Base-by-base conservation (phyloP, 2,113 vertebrate genomes). In the Psephotus haematonotus region DNA sequence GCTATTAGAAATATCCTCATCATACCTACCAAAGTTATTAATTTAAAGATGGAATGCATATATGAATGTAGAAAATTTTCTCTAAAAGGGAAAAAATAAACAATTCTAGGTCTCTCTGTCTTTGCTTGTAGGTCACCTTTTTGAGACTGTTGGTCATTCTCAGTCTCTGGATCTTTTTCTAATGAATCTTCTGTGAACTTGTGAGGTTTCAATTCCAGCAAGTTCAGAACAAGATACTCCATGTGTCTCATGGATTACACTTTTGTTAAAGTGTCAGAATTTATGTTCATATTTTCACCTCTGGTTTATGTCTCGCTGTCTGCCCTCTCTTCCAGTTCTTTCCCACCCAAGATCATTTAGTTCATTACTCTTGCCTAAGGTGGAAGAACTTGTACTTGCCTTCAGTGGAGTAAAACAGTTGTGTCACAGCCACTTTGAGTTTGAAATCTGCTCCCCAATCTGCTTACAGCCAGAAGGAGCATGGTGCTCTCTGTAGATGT, bases 401-500 rank as follows among this genome's bases (percentile, higher is more conserved):
- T 81, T 86, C 68, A 67, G 41, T 75, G 64, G 55, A 90, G 71
- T 33, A 55, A 90, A 90, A 81, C 68, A n/a, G 80, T 28, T 83
- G 19, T 86, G 68, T 86, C 78, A 83, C 88, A 74, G 41, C 49
- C 79, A 90, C 50, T 93, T 93, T 16, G 17, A 92, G 41, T 92
- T 81, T 75, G 50, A 94, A 96, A 95, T 77, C 96, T 94, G 90
- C 92, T 95, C 44, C 7, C 41, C 88, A 88, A 53, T 90, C 88
- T 93, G 92, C 23, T 95, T 81, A 81, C 7, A 67, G 63, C 44
- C 79, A 92, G 94, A 90, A 2, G 0, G 90, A 77, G 57, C 35
- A 64, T 59, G 13, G 4, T 86, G 37, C 28, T 93, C 71, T 83
- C 46, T 25, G 43, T 52, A 63, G 88, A 67, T 83, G 76, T 70